Conservation (phyloP, 1,140 invertebrate species). For the Muscidifurax raptorellus region DNA sequence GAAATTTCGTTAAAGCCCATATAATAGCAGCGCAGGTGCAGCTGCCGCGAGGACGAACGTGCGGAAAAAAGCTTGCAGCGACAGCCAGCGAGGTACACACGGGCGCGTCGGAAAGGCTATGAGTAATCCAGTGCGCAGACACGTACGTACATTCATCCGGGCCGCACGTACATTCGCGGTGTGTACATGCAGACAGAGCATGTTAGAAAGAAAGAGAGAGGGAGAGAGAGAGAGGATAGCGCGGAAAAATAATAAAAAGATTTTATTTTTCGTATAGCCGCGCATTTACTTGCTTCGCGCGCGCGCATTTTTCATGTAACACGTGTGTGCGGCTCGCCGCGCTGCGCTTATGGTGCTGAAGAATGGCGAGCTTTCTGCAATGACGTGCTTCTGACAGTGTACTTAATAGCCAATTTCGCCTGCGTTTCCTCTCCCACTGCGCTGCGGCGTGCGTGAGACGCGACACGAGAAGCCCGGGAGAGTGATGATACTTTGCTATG, state of each 20-base stretch:
- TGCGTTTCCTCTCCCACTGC: neutral
- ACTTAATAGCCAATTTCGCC: constrained; percentile 32
- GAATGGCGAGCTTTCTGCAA: neutral
- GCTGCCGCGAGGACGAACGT: neutral
- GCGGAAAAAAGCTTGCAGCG: neutral
- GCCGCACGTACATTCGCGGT: neutral
- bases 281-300: constrained; percentile 6
- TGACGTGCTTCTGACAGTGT: constrained; percentile 34
- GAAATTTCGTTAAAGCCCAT: constrained; percentile 2
- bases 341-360: neutral
- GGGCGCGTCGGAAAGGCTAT: constrained; percentile 1
- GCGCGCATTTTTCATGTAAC: constrained; percentile 33
- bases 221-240: neutral
- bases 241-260: constrained; percentile 39
- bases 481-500: neutral
- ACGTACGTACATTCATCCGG: neutral
- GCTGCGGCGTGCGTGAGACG: neutral
- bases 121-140: constrained; percentile 31
- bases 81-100: neutral
- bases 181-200: too few species aligned
- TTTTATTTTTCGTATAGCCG: constrained; percentile 39
- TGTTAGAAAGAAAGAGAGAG: neutral
- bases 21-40: neutral
- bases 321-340: neutral
- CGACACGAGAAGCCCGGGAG: neutral